A percentile compares a stretch with the other conserved stretches of the same genome.
Conservation (phyloP, 2,888 invertebrate genomes). For the Cephus pulcher region DNA sequence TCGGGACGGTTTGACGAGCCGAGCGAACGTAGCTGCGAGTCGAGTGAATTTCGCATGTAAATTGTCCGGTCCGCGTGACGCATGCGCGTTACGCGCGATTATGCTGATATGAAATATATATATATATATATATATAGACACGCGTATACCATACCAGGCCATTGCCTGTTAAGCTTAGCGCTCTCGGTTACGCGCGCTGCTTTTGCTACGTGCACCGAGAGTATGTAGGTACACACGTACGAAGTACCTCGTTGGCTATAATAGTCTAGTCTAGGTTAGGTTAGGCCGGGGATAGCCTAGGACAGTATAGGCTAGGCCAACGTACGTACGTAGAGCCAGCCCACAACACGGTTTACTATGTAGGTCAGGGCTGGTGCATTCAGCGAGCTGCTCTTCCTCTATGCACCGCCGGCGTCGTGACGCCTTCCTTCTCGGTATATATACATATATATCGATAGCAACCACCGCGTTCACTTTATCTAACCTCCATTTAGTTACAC, state of each 20-base stretch:
- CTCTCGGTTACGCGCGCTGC: neutral
- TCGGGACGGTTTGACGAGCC: conserved; percentile 4
- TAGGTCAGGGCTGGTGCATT: conserved; percentile 67
- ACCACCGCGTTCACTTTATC: conserved; percentile 2
- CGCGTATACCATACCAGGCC: neutral
- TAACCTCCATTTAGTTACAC: conserved; percentile 32
- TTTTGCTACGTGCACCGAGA: neutral
- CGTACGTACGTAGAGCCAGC: conserved; percentile 24
- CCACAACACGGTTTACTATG: conserved; percentile 64
- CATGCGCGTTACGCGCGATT: conserved; percentile 1
- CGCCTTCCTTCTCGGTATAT: neutral
- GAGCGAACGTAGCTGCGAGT: conserved; percentile 39
- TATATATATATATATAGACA: neutral
- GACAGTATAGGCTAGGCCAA: too few relatives aligned
- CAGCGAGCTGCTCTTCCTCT: conserved; percentile 62
- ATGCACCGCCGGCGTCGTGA: conserved; percentile 41
- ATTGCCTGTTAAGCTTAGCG: neutral
- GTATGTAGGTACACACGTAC: neutral
- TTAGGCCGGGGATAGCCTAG: conserved; percentile 52
- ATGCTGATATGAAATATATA: neutral
- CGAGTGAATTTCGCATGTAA: neutral
- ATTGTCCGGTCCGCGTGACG: neutral
- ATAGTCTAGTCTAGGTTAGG: conserved; percentile 43
- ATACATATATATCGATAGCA: neutral
- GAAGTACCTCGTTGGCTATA: conserved; percentile 36